Evolutionary conservation across 2,113 vertebrate species (phyloP).

Genomic region (Dendrocopos noguchii): DNA sequence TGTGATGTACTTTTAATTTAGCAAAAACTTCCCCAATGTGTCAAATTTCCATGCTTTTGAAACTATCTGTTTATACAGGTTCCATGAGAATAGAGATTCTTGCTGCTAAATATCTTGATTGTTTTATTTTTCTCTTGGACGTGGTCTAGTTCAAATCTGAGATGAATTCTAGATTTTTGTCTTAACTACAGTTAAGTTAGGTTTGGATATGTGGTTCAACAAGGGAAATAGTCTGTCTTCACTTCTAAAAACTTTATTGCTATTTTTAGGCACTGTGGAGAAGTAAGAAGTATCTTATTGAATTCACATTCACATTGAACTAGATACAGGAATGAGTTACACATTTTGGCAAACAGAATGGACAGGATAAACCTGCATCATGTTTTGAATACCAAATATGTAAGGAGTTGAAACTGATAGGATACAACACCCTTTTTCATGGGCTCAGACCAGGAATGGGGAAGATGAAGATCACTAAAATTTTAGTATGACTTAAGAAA

Average conservation of each 20-base stretch:
- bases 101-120: fast-evolving
- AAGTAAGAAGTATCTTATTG: background rate
- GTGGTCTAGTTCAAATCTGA: background rate
- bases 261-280: background rate
- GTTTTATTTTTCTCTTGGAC: background rate
- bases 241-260: background rate
- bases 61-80: fast-evolving
- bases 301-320: background rate
- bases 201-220: background rate
- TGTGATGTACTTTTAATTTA: background rate
- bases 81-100: background rate
- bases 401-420: background rate
- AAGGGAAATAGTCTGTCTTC: background rate
- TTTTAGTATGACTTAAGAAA: background rate
- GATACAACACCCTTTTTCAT: fast-evolving
- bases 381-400: fast-evolving
- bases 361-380: background rate
- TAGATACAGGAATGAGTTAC: background rate
- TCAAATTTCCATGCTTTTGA: background rate
- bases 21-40: background rate
- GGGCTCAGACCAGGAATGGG: background rate
- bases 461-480: background rate
- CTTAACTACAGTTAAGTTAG: background rate
- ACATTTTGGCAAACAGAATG: background rate
- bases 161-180: background rate